These are phyloP conservation scores for Epinephelus coioides DNA, from an alignment of 2,797 vertebrate genomes.

Conservation along the genomic window DNA sequence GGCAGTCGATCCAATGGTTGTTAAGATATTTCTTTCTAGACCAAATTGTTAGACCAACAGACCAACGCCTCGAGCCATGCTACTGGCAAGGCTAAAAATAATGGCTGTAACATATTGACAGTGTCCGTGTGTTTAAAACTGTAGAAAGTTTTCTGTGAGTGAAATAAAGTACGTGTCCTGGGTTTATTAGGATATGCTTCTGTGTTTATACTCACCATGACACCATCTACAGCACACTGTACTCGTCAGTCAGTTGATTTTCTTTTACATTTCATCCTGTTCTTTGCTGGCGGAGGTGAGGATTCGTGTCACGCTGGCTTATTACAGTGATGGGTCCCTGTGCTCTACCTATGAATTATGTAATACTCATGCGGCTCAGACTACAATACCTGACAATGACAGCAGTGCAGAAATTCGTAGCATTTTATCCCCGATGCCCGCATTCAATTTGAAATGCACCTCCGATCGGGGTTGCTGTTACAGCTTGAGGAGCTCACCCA, in stretches of 20 bases:
- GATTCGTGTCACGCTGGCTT: conserved; percentile 67
- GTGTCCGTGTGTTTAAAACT: neutral
- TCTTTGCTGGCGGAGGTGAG: conserved; percentile 51
- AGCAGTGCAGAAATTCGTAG: conserved; percentile 50
- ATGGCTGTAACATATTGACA: neutral
- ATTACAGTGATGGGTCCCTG: conserved; percentile 71
- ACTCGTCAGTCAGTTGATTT: conserved; percentile 35
- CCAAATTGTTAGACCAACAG: neutral
- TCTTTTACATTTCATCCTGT: conserved; percentile 44
- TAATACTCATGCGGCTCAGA: conserved; percentile 66
- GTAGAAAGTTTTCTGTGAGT: neutral
- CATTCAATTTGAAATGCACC: conserved; percentile 52
- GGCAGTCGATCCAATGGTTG: neutral
- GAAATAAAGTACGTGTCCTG: neutral
- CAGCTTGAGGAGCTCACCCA: conserved; percentile 34
- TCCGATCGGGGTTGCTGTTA: conserved; percentile 1
- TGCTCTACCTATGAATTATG: conserved; percentile 80
- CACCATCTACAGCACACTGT: conserved; percentile 15
- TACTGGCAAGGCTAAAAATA: neutral
- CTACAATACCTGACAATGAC: conserved; percentile 65
- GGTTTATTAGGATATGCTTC: neutral
- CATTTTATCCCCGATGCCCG: conserved; percentile 45
- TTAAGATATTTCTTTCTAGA: neutral
- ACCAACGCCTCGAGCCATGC: neutral
- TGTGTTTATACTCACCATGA: conserved; percentile 26